Evolutionary conservation across 2,113 vertebrate genomes (phyloP).

Genomic region (Centropus unirufus): DNA sequence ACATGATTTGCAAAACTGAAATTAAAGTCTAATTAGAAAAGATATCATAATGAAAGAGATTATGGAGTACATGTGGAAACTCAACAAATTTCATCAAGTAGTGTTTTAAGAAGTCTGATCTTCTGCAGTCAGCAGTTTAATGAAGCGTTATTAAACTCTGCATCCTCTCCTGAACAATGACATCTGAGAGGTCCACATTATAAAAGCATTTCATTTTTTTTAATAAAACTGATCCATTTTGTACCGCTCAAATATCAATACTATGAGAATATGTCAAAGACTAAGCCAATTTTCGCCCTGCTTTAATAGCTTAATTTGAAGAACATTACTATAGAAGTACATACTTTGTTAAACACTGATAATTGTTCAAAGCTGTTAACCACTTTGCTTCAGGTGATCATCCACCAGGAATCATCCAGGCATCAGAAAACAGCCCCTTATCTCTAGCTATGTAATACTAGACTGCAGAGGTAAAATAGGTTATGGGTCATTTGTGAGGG

Average conservation of each 20-base stretch:
- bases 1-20: background rate
- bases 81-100: background rate
- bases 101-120: slow-evolving; percentile 37
- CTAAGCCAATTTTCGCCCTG: slow-evolving; percentile 19
- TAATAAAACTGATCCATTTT: slow-evolving; percentile 40
- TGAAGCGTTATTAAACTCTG: slow-evolving; percentile 32
- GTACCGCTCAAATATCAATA: slow-evolving; percentile 29
- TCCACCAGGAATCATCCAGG: slow-evolving; percentile 25
- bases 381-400: slow-evolving; percentile 28
- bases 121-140: slow-evolving; percentile 23
- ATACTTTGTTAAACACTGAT: slow-evolving; percentile 60
- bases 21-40: slow-evolving; percentile 32
- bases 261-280: slow-evolving; percentile 44
- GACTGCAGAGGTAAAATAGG: background rate
- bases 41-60: background rate
- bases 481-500: slow-evolving; percentile 25
- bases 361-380: slow-evolving; percentile 60
- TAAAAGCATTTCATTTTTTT: slow-evolving; percentile 31
- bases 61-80: background rate
- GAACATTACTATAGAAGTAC: slow-evolving; percentile 37
- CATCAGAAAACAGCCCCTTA: slow-evolving; percentile 33
- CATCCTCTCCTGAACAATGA: slow-evolving; percentile 37
- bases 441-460: background rate
- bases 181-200: slow-evolving; percentile 47
- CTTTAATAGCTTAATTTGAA: slow-evolving; percentile 63